A percentile compares a stretch with the other conserved stretches of the same genome.
Evolutionary conservation across 2,797 vertebrate genomes (phyloP).

Genomic region (Australoheros facetus): DNA sequence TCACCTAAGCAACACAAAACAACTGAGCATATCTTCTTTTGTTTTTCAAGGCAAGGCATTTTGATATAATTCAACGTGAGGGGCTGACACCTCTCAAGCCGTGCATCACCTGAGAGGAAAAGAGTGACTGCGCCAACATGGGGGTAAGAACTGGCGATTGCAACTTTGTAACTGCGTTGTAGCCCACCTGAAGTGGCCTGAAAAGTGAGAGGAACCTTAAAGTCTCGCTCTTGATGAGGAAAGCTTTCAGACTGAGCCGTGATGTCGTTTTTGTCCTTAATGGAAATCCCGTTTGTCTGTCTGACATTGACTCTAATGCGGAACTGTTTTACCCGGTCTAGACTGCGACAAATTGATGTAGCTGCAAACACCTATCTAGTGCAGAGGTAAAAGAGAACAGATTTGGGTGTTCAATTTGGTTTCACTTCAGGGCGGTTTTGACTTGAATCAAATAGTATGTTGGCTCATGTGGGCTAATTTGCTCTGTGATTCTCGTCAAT

Average conservation of each 20-base stretch:
- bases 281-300: conserved; percentile 50
- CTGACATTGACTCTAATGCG: conserved; percentile 82
- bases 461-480: background rate
- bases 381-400: background rate
- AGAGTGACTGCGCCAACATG: conserved; percentile 83
- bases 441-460: background rate
- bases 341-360: conserved; percentile 77
- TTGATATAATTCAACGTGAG: conserved; percentile 66
- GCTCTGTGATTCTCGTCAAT: background rate
- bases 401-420: background rate
- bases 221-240: background rate
- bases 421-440: background rate
- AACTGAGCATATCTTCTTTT: conserved; percentile 50
- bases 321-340: conserved; percentile 62
- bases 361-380: conserved; percentile 19
- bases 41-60: conserved; percentile 69
- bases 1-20: background rate
- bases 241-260: conserved; percentile 16
- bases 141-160: conserved; percentile 80
- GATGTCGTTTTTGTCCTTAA: conserved; percentile 35
- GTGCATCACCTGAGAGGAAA: conserved; percentile 81
- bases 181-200: conserved; percentile 65
- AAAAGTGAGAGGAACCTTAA: conserved; percentile 25
- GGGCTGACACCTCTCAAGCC: conserved; percentile 79
- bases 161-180: conserved; percentile 62